Evolutionary conservation across 2,888 invertebrate species (phyloP).

Genomic region (Aphrophora alni): DNA sequence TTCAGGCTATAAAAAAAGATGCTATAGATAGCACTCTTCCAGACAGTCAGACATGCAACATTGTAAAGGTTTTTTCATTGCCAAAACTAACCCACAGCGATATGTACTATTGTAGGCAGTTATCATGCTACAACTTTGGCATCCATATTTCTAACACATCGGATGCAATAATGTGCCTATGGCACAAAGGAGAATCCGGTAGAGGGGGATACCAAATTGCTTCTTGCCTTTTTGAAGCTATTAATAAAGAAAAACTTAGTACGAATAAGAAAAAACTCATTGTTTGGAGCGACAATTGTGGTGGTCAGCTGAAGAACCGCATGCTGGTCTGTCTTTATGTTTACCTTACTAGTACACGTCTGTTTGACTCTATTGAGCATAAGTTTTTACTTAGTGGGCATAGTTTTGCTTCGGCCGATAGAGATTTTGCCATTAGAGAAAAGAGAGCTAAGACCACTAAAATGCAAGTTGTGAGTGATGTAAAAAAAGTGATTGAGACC

Average conservation of each 20-base stretch:
- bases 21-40: too few species aligned
- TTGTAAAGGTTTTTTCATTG: too few species aligned
- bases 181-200: neutral
- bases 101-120: too few species aligned
- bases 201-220: neutral
- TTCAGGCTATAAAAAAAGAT: too few species aligned
- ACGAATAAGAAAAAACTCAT: neutral
- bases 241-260: neutral
- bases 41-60: too few species aligned
- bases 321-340: too few species aligned
- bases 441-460: neutral
- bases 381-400: neutral
- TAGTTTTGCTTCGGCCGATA: neutral
- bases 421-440: conserved; percentile 5
- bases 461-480: conserved; percentile 3
- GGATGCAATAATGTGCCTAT: neutral
- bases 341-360: too few species aligned
- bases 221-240: too few species aligned
- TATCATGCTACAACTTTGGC: neutral
- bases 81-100: too few species aligned
- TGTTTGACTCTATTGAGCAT: too few species aligned
- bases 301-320: neutral
- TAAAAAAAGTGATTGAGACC: neutral
- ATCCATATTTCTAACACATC: neutral
- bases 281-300: neutral